phyloP scores from a whole-genome alignment of 2,113 vertebrate species.

The Marmota monax region DNA sequence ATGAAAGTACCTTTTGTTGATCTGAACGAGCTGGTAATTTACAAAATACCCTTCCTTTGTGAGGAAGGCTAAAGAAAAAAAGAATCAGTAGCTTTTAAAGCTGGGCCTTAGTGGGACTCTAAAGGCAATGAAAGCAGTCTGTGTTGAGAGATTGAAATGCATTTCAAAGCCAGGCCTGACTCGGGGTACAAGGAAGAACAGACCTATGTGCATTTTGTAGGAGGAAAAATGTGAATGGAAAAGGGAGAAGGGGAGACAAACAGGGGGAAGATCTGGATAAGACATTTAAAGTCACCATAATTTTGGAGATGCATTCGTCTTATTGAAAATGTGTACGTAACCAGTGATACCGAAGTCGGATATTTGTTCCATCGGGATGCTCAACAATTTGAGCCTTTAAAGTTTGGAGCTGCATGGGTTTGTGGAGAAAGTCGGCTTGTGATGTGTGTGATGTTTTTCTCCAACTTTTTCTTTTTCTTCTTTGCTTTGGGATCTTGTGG shows the following conservation, averaged over 20 bases:
- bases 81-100: conserved; percentile 99
- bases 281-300: conserved; percentile 85
- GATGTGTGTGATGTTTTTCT: conserved; percentile 81
- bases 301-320: conserved; percentile 87
- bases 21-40: conserved; percentile 99
- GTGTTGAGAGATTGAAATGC: conserved; percentile 99
- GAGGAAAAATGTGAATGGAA: conserved; percentile 90
- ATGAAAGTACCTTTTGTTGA: conserved; percentile 99
- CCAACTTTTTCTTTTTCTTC: conserved; percentile 84
- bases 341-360: conserved; percentile 86
- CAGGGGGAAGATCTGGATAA: conserved; percentile 84
- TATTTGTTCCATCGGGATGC: conserved; percentile 85
- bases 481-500: conserved; percentile 84
- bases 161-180: conserved; percentile 99
- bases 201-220: conserved; percentile 90
- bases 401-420: conserved; percentile 87
- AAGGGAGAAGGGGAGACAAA: conserved; percentile 85
- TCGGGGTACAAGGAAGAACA: conserved; percentile 94
- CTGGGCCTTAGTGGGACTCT: conserved; percentile 99
- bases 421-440: conserved; percentile 85
- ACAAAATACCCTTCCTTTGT: conserved; percentile 99
- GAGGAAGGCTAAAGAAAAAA: conserved; percentile 98
- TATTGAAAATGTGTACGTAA: conserved; percentile 85
- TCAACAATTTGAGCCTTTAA: conserved; percentile 85
- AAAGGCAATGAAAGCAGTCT: conserved; percentile 99